phyloP scores from a whole-genome alignment of 1,140 invertebrate species.

The Rhynchophorus ferrugineus region DNA sequence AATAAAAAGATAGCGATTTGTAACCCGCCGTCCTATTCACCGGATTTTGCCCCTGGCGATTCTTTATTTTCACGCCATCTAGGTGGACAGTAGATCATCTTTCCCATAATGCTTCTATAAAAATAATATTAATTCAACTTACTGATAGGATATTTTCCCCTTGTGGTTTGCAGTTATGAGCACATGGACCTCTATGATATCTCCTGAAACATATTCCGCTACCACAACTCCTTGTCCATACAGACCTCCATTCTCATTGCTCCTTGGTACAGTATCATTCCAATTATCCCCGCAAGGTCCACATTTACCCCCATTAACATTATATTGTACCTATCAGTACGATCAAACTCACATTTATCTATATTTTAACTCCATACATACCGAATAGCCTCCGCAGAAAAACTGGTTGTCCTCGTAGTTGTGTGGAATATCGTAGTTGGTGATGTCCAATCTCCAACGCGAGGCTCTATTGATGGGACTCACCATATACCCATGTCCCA shows the following conservation, averaged over 20 bases:
- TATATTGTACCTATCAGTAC: slow-evolving; percentile 28
- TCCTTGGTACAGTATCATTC: slow-evolving; percentile 39
- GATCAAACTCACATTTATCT: too few species aligned
- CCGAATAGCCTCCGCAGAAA: slow-evolving; percentile 57
- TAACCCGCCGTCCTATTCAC: too few species aligned
- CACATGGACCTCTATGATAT: slow-evolving; percentile 35
- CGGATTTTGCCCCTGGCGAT: too few species aligned
- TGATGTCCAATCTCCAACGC: slow-evolving; percentile 54
- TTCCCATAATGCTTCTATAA: too few species aligned
- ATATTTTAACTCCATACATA: too few species aligned
- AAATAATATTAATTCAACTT: too few species aligned
- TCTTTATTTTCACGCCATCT: too few species aligned
- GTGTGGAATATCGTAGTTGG: slow-evolving; percentile 41
- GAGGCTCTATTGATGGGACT: slow-evolving; percentile 59
- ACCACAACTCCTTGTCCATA: slow-evolving; percentile 46
- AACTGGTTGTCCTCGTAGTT: slow-evolving; percentile 61
- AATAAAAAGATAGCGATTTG: too few species aligned
- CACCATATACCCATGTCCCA: slow-evolving; percentile 61
- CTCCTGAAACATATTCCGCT: slow-evolving; percentile 32
- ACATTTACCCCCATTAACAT: slow-evolving; percentile 39
- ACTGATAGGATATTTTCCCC: slow-evolving; percentile 42
- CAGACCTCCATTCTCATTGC: slow-evolving; percentile 48
- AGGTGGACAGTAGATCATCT: too few species aligned
- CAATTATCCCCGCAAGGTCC: slow-evolving; percentile 42
- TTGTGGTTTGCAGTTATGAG: slow-evolving; percentile 44